Evolutionary conservation across 2,888 invertebrate species (phyloP).

Genomic region (Aphrophora alni): DNA sequence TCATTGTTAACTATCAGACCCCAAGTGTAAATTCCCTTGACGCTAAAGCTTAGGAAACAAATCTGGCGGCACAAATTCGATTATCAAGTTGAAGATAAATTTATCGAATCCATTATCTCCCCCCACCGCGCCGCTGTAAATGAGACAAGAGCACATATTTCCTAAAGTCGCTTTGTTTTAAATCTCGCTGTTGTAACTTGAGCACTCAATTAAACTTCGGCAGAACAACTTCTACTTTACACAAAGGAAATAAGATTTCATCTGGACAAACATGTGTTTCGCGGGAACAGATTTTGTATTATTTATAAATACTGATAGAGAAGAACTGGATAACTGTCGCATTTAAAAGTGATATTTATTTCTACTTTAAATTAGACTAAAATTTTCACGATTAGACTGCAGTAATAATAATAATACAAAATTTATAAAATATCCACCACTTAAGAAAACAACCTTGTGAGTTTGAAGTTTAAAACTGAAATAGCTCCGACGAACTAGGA

Average conservation of each 20-base stretch:
- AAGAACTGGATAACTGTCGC: no score
- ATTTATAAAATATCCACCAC: no score
- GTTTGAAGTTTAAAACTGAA: no score
- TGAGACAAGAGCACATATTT: not conserved
- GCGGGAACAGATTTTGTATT: no score
- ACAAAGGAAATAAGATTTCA: not conserved
- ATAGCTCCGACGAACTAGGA: no score
- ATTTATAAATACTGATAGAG: no score
- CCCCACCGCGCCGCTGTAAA: not conserved
- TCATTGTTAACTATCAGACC: not conserved
- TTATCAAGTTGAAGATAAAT: conserved; percentile 5
- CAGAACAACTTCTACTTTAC: not conserved
- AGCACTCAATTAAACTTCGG: not conserved
- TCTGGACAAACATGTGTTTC: no score
- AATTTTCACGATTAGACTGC: no score
- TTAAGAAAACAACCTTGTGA: no score
- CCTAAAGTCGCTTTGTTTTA: not conserved
- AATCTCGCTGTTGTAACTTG: not conserved
- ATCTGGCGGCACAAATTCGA: conserved; percentile 2
- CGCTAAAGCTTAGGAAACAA: not conserved
- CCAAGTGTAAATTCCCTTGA: not conserved
- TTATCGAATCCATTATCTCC: conserved; percentile 11
- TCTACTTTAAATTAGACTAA: no score
- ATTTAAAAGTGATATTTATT: no score
- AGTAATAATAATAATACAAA: no score